Percentiles rank a stretch among this genome's conserved stretches.
These are phyloP conservation scores for Ochlodes sylvanus DNA, from an alignment of 2,888 invertebrate genomes.

Conservation along the genomic window DNA sequence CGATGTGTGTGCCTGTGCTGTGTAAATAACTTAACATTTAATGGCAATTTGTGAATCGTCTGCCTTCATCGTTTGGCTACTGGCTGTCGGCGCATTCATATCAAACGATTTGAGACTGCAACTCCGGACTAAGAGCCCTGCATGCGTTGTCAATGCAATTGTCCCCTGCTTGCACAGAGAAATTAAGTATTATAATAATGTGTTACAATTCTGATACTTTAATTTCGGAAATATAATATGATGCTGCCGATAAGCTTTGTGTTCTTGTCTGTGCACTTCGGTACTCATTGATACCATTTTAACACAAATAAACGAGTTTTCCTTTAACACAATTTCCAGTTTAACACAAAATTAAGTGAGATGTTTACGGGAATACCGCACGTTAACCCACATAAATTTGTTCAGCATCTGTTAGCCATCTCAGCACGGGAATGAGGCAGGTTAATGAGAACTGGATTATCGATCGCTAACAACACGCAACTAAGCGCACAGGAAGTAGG, in stretches of 20 bases:
- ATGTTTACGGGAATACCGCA: background rate
- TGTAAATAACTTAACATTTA: constrained; percentile 41
- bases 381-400: background rate
- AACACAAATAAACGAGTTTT: background rate
- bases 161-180: background rate
- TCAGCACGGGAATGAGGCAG: background rate
- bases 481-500: constrained; percentile 43
- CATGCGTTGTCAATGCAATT: background rate
- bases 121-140: background rate
- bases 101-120: constrained; percentile 39
- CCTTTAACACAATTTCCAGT: too few species aligned
- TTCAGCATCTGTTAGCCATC: constrained; percentile 4
- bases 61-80: constrained; percentile 39
- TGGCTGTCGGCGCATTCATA: constrained; percentile 53
- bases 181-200: too few species aligned
- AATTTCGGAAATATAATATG: constrained; percentile 11
- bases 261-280: constrained; percentile 38
- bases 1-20: constrained; percentile 50
- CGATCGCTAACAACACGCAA: constrained; percentile 55
- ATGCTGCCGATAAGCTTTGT: constrained; percentile 37
- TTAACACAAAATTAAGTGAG: background rate
- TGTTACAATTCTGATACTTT: background rate
- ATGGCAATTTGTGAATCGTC: constrained; percentile 34
- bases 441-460: constrained; percentile 14
- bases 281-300: background rate